These are phyloP conservation scores for Nothura maculosa DNA, from an alignment of 2,797 vertebrate species.

Conservation along the genomic window DNA sequence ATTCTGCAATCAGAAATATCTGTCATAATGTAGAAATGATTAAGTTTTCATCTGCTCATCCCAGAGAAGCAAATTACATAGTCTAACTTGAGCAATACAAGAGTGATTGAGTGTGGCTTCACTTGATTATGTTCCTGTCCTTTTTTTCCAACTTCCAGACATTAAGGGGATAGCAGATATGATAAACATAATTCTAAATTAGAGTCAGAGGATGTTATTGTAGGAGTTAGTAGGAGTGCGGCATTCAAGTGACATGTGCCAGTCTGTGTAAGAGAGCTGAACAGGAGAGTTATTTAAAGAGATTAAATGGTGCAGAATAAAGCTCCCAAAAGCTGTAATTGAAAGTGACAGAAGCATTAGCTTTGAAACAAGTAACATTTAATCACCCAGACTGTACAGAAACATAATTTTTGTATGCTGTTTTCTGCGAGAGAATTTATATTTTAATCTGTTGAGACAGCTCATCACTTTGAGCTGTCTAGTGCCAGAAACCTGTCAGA, in stretches of 20 bases:
- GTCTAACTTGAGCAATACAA: neutral
- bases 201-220: conserved; percentile 8
- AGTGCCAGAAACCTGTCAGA: conserved; percentile 71
- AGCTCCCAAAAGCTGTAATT: conserved; percentile 80
- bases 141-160: neutral
- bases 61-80: neutral
- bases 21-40: neutral
- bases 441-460: conserved; percentile 79
- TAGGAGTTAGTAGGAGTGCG: conserved; percentile 35
- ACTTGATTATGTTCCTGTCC: neutral
- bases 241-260: conserved; percentile 40
- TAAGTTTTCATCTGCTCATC: neutral
- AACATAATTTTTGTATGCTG: conserved; percentile 79
- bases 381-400: conserved; percentile 80
- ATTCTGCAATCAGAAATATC: neutral
- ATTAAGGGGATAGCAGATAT: neutral
- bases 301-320: conserved; percentile 81
- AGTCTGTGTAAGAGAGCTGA: conserved; percentile 52
- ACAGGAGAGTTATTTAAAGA: conserved; percentile 74
- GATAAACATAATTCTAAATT: conserved; percentile 33
- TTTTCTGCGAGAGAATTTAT: conserved; percentile 80
- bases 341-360: conserved; percentile 83
- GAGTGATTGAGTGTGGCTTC: neutral
- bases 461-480: conserved; percentile 75
- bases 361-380: conserved; percentile 82